These are phyloP conservation scores for Spongilla lacustris DNA, from an alignment of 37 sponge, comb jelly and placozoan genomes.

Conservation along the genomic window DNA sequence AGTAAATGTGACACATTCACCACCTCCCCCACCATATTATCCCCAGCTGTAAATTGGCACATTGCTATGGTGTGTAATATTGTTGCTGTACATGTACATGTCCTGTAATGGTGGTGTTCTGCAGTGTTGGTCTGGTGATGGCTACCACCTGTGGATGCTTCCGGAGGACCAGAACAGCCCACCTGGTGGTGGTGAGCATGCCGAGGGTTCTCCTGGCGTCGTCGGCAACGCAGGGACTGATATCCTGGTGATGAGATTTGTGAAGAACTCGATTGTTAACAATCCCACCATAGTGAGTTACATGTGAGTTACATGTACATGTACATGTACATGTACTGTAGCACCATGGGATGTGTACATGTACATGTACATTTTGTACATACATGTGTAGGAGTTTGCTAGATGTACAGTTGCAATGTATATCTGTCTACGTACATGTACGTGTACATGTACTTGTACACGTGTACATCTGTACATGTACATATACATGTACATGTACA, in stretches of 20 bases:
- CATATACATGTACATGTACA: not conserved
- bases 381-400: not conserved
- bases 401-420: too few relatives aligned
- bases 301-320: not conserved
- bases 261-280: conserved; percentile 74
- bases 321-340: not conserved
- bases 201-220: too few relatives aligned
- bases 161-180: conserved; percentile 4
- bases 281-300: conserved; percentile 75
- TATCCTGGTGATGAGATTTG: conserved; percentile 63
- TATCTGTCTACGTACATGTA: not conserved
- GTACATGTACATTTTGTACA: not conserved
- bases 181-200: not conserved
- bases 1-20: too few relatives aligned
- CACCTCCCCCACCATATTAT: too few relatives aligned
- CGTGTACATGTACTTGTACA: not conserved
- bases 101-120: not conserved
- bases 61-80: too few relatives aligned
- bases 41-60: too few relatives aligned
- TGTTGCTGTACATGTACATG: conserved; percentile 8
- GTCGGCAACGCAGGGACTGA: too few relatives aligned
- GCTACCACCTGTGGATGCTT: conserved; percentile 78
- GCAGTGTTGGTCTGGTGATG: conserved; percentile 77
- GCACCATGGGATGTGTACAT: not conserved
- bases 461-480: not conserved